Evolutionary conservation across 2,797 vertebrate species (phyloP), one percentile per base, ranked within the genome.

Genomic region (Ctenopoma kingsleyae): DNA sequence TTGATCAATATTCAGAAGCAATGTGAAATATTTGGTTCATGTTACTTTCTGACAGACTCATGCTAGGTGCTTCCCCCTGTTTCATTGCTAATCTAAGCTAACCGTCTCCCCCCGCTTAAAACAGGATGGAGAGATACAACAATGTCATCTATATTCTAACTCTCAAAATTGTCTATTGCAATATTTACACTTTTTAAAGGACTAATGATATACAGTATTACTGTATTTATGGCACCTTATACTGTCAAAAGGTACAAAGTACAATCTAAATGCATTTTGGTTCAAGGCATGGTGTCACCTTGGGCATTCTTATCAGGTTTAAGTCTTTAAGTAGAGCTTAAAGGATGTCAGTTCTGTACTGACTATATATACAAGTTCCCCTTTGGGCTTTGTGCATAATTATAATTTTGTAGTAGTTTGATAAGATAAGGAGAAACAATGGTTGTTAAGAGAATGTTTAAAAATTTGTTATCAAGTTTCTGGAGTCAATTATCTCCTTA

Each of bases 351-450:
- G 41, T 47, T 67, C 53, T 77, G 50, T 43, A 48, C 40, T 71
- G 61, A 81, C 79, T 59, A 63, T 60, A 75, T 49, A 76, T 22
- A 85, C 76, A 83, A 78, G 61, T 59, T 52, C 44, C 76, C 86
- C 87, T 75, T 70, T 68, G 80, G 86, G 85, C 64, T 74, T 84
- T 70, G 46, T 41, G 62, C 64, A 82, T 88, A 88, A 90, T 89
- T 91, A 87, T 74, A 65, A 84, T 74, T 87, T 78, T 81, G 66
- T 64, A 74, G 46, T 64, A 81, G 55, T 83, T 83, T 78, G 72
- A 91, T 82, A 75, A 86, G 88, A 85, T 85, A 84, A 84, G 74
- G 69, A 70, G 59, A 69, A 91, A 87, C 80, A 90, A 89, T 84
- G 67, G 65, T 67, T 43, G 54, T 49, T 47, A 62, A 59, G 62